A percentile compares a stretch with the other conserved stretches of the same genome.
These are phyloP conservation scores for Argopecten irradians DNA, from an alignment of 1,140 invertebrate species.

Conservation along the genomic window DNA sequence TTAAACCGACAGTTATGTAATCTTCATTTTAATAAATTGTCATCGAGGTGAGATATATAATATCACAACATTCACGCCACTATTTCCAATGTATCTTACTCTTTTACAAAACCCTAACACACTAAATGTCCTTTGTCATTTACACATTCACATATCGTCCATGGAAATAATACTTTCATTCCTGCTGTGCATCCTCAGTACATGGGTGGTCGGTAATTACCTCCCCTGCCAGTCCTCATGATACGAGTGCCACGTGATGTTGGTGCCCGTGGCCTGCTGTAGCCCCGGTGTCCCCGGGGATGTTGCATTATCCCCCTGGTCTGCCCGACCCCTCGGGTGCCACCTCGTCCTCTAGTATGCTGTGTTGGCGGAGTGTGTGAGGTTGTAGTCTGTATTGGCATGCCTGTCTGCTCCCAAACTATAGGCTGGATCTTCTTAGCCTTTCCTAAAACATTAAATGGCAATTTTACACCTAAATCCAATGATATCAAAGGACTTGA, in stretches of 20 bases:
- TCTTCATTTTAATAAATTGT: neutral
- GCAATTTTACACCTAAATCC: too few relatives aligned
- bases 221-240: conserved; percentile 47
- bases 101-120: neutral
- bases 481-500: too few relatives aligned
- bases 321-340: neutral
- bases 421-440: conserved; percentile 59
- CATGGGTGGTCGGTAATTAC: conserved; percentile 54
- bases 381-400: conserved; percentile 25
- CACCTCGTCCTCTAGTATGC: conserved; percentile 25
- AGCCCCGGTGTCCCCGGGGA: conserved; percentile 25
- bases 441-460: too few relatives aligned
- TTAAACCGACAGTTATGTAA: neutral
- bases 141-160: neutral
- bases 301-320: conserved; percentile 8
- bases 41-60: too few relatives aligned
- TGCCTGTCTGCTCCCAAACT: conserved; percentile 28
- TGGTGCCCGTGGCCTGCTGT: conserved; percentile 13
- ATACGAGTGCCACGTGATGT: conserved; percentile 22
- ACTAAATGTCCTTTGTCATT: neutral
- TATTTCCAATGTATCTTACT: neutral
- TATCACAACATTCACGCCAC: too few relatives aligned
- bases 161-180: neutral
- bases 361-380: conserved; percentile 40
- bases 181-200: conserved; percentile 35